Conservation (phyloP, 2,888 invertebrate species). For the Limnephilus rhombicus region DNA sequence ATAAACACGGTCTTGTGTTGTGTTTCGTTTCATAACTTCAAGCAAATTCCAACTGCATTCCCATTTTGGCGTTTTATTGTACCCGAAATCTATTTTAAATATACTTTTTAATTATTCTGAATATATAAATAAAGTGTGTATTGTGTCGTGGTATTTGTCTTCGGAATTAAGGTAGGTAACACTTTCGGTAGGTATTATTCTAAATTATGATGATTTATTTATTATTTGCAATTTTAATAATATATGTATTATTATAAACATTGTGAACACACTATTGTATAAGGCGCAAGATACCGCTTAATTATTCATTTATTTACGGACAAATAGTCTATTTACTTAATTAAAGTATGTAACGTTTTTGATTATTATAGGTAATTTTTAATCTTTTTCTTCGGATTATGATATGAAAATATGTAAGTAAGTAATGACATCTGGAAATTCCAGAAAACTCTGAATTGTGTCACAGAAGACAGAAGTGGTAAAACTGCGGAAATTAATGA, state of each 20-base stretch:
- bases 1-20: not conserved
- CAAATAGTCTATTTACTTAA: too few relatives aligned
- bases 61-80: not conserved
- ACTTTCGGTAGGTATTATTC: not conserved
- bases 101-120: not conserved
- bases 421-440: too few relatives aligned
- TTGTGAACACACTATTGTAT: not conserved
- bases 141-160: not conserved
- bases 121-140: not conserved
- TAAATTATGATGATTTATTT: not conserved
- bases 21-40: not conserved
- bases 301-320: too few relatives aligned
- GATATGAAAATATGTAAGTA: too few relatives aligned
- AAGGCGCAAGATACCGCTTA: not conserved
- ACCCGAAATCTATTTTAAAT: not conserved
- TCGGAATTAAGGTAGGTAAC: not conserved
- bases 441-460: too few relatives aligned
- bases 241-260: not conserved
- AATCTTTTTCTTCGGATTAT: too few relatives aligned
- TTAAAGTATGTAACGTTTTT: too few relatives aligned
- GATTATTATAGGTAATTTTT: too few relatives aligned
- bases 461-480: too few relatives aligned
- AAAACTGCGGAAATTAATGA: too few relatives aligned
- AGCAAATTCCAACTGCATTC: not conserved
- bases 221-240: not conserved